Percentiles rank a stretch among this genome's conserved stretches.
Evolutionary conservation across 2,113 vertebrate genomes (phyloP).

Genomic region (Menidia beryllina): DNA sequence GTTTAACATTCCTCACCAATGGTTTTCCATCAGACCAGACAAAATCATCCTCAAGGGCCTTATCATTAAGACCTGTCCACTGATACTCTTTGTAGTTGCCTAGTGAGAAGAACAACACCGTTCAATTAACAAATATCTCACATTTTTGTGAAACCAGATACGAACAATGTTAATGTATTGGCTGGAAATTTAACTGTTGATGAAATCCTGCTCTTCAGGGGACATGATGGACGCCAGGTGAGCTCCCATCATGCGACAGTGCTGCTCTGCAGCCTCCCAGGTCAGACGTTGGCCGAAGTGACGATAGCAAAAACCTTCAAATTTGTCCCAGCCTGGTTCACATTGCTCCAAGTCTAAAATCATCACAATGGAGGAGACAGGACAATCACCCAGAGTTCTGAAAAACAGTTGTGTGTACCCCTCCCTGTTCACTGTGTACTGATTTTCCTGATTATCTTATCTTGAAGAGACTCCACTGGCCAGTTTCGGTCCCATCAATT

Average conservation of each 20-base stretch:
- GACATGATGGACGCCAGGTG: conserved; percentile 92
- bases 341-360: conserved; percentile 86
- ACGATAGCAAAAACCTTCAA: conserved; percentile 93
- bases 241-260: conserved; percentile 87
- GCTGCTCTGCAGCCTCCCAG: conserved; percentile 93
- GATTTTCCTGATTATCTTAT: too few relatives aligned
- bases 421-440: too few relatives aligned
- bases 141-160: background rate
- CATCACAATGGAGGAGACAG: conserved; percentile 12
- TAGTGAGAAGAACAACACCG: conserved; percentile 42
- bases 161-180: background rate
- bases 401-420: too few relatives aligned
- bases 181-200: conserved; percentile 84
- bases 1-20: conserved; percentile 83
- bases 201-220: conserved; percentile 91
- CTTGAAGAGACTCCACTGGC: too few relatives aligned
- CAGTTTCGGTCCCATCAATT: background rate
- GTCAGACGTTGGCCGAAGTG: conserved; percentile 88
- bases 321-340: conserved; percentile 89
- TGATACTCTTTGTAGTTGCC: conserved; percentile 93
- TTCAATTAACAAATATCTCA: background rate
- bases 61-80: conserved; percentile 95
- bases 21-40: conserved; percentile 94
- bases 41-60: conserved; percentile 93
- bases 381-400: background rate